Percentiles rank a stretch among this genome's conserved stretches.
Conservation (phyloP, 2,888 invertebrate species). For the Lacanobia oleracea region DNA sequence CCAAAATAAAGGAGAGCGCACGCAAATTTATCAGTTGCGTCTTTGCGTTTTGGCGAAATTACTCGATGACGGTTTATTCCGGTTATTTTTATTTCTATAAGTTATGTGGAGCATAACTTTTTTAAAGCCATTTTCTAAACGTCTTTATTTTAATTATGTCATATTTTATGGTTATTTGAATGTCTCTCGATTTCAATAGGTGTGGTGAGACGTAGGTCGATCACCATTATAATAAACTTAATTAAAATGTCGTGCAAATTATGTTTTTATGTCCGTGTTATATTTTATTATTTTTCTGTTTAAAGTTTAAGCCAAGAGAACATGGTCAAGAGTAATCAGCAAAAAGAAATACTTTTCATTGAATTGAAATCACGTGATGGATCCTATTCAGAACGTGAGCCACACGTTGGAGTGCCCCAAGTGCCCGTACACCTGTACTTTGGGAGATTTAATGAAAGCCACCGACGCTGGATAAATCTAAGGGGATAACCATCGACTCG, state of each 20-base stretch:
- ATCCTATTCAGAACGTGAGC: too few species aligned
- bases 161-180: constrained; percentile 39
- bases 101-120: constrained; percentile 25
- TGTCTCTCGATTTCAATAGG: background rate
- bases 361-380: background rate
- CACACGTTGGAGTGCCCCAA: too few species aligned
- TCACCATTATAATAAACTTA: constrained; percentile 18
- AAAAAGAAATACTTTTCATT: too few species aligned
- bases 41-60: constrained; percentile 9
- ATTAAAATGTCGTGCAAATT: constrained; percentile 20
- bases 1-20: constrained; percentile 34
- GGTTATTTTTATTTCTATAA: constrained; percentile 33
- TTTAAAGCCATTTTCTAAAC: background rate
- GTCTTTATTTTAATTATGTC: constrained; percentile 29
- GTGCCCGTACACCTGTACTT: too few species aligned
- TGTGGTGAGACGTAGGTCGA: background rate
- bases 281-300: background rate
- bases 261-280: constrained; percentile 14
- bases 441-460: too few species aligned
- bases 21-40: constrained; percentile 4
- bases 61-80: constrained; percentile 9
- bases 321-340: too few species aligned
- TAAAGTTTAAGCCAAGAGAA: background rate
- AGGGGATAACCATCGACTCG: too few species aligned
- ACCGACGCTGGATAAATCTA: too few species aligned